Conservation (phyloP, 2,113 vertebrate species). For the Henicopernis longicauda region DNA sequence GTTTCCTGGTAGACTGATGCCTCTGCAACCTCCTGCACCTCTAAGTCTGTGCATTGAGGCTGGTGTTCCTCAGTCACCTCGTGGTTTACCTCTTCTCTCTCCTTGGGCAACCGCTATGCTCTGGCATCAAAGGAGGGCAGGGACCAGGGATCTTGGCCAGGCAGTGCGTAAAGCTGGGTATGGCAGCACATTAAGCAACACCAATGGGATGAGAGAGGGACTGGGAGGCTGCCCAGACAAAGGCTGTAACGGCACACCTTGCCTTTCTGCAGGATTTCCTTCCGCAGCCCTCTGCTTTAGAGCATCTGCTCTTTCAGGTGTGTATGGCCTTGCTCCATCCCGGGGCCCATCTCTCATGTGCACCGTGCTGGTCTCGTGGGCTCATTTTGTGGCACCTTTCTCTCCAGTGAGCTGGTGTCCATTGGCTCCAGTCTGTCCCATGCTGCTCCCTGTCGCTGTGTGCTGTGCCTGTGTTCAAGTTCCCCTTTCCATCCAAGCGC, state of each 20-base stretch:
- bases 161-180: neutral
- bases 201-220: neutral
- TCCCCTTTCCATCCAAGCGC: neutral
- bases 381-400: neutral
- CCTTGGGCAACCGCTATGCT: neutral
- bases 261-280: conserved; percentile 78
- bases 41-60: neutral
- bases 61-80: neutral
- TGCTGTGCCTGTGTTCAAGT: neutral
- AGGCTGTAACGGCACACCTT: conserved; percentile 26
- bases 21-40: neutral
- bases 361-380: accelerated
- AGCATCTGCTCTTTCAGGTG: conserved; percentile 77
- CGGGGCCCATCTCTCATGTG: neutral
- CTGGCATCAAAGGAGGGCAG: neutral
- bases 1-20: neutral
- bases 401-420: neutral
- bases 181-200: neutral
- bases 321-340: conserved; percentile 41
- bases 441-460: neutral
- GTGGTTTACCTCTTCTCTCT: neutral
- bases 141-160: neutral
- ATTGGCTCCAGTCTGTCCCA: neutral
- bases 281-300: conserved; percentile 70
- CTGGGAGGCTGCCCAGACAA: neutral